Evolutionary conservation across 1,140 invertebrate genomes (phyloP).

Genomic region (Aphelenchoides besseyi): DNA sequence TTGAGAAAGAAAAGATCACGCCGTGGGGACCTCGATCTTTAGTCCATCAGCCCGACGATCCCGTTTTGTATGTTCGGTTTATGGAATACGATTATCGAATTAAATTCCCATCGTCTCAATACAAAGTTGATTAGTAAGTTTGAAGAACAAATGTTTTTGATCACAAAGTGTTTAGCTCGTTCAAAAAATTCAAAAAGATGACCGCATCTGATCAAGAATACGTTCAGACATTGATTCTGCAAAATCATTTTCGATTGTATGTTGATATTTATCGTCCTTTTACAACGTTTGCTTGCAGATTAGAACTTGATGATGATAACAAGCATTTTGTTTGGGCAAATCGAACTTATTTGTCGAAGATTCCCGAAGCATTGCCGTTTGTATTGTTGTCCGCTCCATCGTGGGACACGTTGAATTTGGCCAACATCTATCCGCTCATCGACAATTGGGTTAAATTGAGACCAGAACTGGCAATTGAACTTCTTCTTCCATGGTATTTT

Average conservation of each 20-base stretch:
- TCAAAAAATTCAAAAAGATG: not conserved
- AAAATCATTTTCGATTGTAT: not conserved
- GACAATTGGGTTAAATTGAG: slow-evolving; percentile 32
- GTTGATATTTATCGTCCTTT: too few species aligned
- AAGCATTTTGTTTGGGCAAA: slow-evolving; percentile 47
- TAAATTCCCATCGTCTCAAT: slow-evolving; percentile 27
- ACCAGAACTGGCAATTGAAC: slow-evolving; percentile 41
- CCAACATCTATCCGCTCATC: slow-evolving; percentile 45
- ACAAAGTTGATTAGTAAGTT: slow-evolving; percentile 19
- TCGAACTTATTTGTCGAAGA: slow-evolving; percentile 33
- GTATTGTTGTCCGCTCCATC: slow-evolving; percentile 40
- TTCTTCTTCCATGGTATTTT: slow-evolving; percentile 47
- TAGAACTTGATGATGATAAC: slow-evolving; percentile 33
- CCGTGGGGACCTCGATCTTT: slow-evolving; percentile 47
- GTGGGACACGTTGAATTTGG: slow-evolving; percentile 43
- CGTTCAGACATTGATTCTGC: not conserved
- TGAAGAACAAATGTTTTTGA: slow-evolving; percentile 13
- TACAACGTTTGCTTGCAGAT: slow-evolving; percentile 18
- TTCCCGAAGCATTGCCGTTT: slow-evolving; percentile 45
- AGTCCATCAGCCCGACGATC: slow-evolving; percentile 33
- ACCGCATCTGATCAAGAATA: not conserved
- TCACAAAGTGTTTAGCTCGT: slow-evolving; percentile 9
- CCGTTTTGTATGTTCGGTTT: slow-evolving; percentile 34
- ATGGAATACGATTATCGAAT: slow-evolving; percentile 47
- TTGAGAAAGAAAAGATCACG: slow-evolving; percentile 28